phyloP scores from a whole-genome alignment of 2,888 invertebrate genomes.

The Agonopterix arenella region DNA sequence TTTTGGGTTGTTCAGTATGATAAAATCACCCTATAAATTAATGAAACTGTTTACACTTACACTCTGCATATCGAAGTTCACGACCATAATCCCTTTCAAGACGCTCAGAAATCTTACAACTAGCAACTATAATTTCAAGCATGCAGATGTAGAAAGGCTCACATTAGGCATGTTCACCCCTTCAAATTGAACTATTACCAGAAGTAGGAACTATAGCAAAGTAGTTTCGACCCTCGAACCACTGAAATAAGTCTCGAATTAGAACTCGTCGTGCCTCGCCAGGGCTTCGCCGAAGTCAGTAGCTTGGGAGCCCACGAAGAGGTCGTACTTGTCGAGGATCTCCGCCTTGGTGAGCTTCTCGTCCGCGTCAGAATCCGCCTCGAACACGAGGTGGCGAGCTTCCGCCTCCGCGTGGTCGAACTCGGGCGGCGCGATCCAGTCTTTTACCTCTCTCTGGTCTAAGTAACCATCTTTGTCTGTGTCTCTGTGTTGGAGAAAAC shows the following conservation, averaged over 20 bases:
- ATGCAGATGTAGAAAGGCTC: too few relatives aligned
- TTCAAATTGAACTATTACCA: too few relatives aligned
- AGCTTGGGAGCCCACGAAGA: slow-evolving; percentile 99
- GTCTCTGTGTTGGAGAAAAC: slow-evolving; percentile 70
- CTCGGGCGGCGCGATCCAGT: slow-evolving; percentile 96
- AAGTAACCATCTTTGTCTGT: slow-evolving; percentile 93
- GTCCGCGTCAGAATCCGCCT: slow-evolving; percentile 95
- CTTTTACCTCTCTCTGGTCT: slow-evolving; percentile 91
- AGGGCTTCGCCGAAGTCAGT: slow-evolving; percentile 99
- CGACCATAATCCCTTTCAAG: too few relatives aligned
- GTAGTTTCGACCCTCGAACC: too few relatives aligned
- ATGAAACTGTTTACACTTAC: too few relatives aligned
- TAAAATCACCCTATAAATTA: too few relatives aligned
- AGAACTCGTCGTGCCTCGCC: slow-evolving; percentile 97
- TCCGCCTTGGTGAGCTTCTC: slow-evolving; percentile 92
- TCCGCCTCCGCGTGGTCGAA: slow-evolving; percentile 99
- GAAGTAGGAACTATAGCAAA: too few relatives aligned
- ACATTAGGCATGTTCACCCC: too few relatives aligned
- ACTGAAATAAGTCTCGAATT: slow-evolving; percentile 20
- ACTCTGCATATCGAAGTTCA: too few relatives aligned
- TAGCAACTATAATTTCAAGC: too few relatives aligned
- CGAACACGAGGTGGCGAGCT: slow-evolving; percentile 95
- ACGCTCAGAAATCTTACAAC: too few relatives aligned
- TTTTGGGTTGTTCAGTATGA: too few relatives aligned
- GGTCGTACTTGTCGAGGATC: slow-evolving; percentile 95